A percentile compares a stretch with the other conserved stretches of the same genome.
Evolutionary conservation across 2,888 invertebrate genomes (phyloP).

Genomic region (Anodontia alba): DNA sequence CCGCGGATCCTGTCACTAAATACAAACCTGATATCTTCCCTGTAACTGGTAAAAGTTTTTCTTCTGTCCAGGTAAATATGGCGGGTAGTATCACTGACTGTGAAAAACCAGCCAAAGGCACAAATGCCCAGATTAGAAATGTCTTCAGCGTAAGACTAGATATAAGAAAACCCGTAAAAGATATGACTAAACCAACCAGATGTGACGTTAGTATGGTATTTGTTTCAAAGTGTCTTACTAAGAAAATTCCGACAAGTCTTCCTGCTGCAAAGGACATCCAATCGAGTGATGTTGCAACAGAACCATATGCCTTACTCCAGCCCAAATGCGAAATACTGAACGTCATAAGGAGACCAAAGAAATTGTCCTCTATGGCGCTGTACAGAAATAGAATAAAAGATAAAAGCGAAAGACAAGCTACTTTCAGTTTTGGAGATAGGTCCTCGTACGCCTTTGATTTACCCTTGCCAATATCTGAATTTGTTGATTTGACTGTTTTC

Average conservation of each 20-base stretch:
- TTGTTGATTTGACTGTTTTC: neutral
- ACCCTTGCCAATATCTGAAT: neutral
- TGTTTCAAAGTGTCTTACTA: neutral
- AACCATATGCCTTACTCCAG: conserved; percentile 1
- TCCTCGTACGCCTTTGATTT: neutral
- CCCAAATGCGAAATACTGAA: conserved; percentile 13
- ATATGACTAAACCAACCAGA: neutral
- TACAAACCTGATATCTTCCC: conserved; percentile 13
- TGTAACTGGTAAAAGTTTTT: conserved; percentile 8
- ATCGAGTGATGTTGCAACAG: conserved; percentile 2
- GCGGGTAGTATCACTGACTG: neutral
- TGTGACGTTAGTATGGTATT: neutral
- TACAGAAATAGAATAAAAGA: conserved; percentile 4
- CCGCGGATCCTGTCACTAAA: conserved; percentile 15
- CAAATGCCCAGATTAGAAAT: neutral
- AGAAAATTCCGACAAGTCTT: neutral
- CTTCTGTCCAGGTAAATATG: conserved; percentile 16
- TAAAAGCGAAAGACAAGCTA: neutral
- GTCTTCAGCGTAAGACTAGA: neutral
- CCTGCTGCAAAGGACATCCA: conserved; percentile 10
- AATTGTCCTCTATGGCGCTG: conserved; percentile 16
- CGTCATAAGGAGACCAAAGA: conserved; percentile 4
- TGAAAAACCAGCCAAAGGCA: conserved; percentile 6
- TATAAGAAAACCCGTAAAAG: conserved; percentile 6
- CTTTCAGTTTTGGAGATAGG: neutral